Conservation (phyloP, 2,113 vertebrate species). For the Ictalurus furcatus region DNA sequence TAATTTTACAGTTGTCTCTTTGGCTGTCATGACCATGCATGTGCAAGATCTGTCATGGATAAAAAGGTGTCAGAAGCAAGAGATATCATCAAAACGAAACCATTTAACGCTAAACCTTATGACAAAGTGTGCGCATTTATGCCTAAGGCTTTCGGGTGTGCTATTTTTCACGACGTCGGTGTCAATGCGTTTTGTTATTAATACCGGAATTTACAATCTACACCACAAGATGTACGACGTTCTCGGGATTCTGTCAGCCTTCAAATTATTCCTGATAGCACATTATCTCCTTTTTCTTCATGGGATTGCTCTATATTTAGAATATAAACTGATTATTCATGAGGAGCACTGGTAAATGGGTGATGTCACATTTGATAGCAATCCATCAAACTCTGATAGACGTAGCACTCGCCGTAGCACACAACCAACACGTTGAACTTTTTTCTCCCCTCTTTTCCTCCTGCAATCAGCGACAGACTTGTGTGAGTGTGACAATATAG, state of each 20-base stretch:
- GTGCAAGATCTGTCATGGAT: constrained; percentile 22
- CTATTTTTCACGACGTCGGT: not conserved
- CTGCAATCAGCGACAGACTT: constrained; percentile 65
- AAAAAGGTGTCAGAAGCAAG: constrained; percentile 16
- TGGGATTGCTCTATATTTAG: constrained; percentile 28
- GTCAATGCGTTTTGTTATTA: constrained; percentile 18
- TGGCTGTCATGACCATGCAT: constrained; percentile 10
- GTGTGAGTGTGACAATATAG: constrained; percentile 64
- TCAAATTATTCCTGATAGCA: constrained; percentile 11
- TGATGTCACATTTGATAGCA: constrained; percentile 64
- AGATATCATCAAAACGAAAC: constrained; percentile 26
- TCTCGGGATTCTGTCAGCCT: constrained; percentile 12
- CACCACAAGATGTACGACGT: not conserved
- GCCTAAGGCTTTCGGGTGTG: constrained; percentile 3
- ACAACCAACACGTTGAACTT: constrained; percentile 66
- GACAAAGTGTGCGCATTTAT: constrained; percentile 18
- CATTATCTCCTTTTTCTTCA: constrained; percentile 12
- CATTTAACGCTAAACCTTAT: constrained; percentile 19
- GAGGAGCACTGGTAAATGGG: constrained; percentile 51
- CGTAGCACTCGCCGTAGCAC: constrained; percentile 63
- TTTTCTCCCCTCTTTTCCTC: constrained; percentile 60
- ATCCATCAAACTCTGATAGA: constrained; percentile 67
- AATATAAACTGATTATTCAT: constrained; percentile 55
- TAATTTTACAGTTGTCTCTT: constrained; percentile 30
- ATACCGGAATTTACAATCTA: constrained; percentile 7